Percentiles rank a stretch among this genome's conserved stretches.
phyloP scores from a whole-genome alignment of 2,113 vertebrate species.

The Nibea coibor region DNA sequence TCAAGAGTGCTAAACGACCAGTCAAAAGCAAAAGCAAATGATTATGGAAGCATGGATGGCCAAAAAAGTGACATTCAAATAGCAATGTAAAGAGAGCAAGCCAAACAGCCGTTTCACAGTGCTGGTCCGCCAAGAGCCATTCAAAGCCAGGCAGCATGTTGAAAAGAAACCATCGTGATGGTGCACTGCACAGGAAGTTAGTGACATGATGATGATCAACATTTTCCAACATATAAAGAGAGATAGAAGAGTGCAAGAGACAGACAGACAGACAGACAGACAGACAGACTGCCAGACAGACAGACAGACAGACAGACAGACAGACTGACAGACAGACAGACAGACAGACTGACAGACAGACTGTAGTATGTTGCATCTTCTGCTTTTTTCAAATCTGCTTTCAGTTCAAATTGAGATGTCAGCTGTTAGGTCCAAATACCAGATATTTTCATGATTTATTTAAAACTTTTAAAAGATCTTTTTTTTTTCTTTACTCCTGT shows the following conservation, averaged over 20 bases:
- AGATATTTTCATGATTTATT: not conserved
- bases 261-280: constrained; percentile 11
- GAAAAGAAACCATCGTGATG: constrained; percentile 17
- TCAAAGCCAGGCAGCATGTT: constrained; percentile 41
- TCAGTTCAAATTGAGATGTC: not conserved
- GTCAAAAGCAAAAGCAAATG: constrained; percentile 16
- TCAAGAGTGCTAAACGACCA: not conserved
- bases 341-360: not conserved
- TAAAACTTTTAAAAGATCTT: not conserved
- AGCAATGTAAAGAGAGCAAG: constrained; percentile 37
- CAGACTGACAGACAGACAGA: constrained; percentile 14
- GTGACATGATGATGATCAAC: constrained; percentile 18
- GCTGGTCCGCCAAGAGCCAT: constrained; percentile 13
- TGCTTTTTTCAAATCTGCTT: not conserved
- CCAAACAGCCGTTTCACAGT: constrained; percentile 12
- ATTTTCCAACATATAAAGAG: constrained; percentile 21
- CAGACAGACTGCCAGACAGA: constrained; percentile 2
- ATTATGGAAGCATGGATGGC: not conserved
- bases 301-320: constrained; percentile 22
- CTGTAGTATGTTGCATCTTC: not conserved
- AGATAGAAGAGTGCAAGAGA: constrained; percentile 12
- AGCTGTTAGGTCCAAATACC: not conserved
- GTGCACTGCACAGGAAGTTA: constrained; percentile 4
- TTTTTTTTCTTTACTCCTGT: not conserved
- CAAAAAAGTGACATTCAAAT: constrained; percentile 26